A percentile compares a stretch with the other conserved stretches of the same genome.
These are phyloP conservation scores for Drosophila antonietae DNA, from an alignment of 2,888 invertebrate species.

Conservation along the genomic window DNA sequence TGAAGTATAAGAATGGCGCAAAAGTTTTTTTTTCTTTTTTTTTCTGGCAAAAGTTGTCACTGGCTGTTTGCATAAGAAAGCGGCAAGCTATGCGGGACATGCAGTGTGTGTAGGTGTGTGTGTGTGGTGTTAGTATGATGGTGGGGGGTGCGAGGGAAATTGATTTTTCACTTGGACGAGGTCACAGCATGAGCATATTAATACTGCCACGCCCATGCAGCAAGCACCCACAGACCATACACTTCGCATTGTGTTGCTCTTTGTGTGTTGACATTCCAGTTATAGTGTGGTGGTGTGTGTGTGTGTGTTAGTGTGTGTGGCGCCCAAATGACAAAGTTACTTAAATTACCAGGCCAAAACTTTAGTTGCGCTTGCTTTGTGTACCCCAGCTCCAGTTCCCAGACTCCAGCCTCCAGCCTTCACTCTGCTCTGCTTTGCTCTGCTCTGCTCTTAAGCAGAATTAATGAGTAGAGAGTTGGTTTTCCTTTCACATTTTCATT, in stretches of 20 bases:
- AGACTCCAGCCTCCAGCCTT: background rate
- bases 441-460: constrained; percentile 48
- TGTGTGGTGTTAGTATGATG: background rate
- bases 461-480: constrained; percentile 58
- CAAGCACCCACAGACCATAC: constrained; percentile 12
- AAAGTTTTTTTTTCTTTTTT: constrained; percentile 42
- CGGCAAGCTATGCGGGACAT: too few species aligned
- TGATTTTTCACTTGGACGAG: constrained; percentile 76
- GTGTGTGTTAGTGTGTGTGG: constrained; percentile 30
- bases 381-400: constrained; percentile 5
- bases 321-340: constrained; percentile 74
- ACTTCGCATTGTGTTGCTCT: constrained; percentile 57
- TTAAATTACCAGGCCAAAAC: constrained; percentile 72
- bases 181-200: constrained; percentile 72
- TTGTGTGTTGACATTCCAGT: constrained; percentile 59
- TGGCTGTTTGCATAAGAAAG: constrained; percentile 17
- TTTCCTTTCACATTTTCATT: constrained; percentile 40
- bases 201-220: constrained; percentile 49
- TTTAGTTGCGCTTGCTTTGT: constrained; percentile 61
- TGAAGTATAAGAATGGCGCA: constrained; percentile 66
- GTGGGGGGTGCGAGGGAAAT: constrained; percentile 42
- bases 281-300: constrained; percentile 21
- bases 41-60: constrained; percentile 47
- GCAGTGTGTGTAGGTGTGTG: too few species aligned
- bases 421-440: constrained; percentile 15